phyloP scores from a whole-genome alignment of 2,797 vertebrate genomes.

The Eulemur albifrons region DNA sequence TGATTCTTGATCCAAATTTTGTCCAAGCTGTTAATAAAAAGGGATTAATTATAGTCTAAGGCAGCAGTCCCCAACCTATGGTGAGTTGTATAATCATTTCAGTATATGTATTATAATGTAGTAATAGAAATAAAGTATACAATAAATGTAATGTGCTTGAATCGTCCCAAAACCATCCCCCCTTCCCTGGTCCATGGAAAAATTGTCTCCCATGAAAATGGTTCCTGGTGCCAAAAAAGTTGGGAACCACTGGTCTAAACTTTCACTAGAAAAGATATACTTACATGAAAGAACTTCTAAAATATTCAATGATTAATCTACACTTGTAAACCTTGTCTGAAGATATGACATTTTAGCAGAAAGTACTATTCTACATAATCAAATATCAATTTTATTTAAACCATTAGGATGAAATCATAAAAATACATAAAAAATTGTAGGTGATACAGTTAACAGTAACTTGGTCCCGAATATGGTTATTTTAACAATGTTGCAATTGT shows the following conservation, averaged over 20 bases:
- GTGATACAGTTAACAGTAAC: background rate
- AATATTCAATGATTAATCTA: background rate
- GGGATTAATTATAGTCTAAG: background rate
- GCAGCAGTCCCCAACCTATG: too few species aligned
- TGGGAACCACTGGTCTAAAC: background rate
- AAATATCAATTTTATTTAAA: background rate
- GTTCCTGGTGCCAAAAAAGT: too few species aligned
- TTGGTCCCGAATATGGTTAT: background rate
- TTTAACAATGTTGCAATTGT: background rate
- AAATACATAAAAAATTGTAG: background rate
- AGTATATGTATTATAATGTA: too few species aligned
- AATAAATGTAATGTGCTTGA: too few species aligned
- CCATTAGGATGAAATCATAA: background rate
- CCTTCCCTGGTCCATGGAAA: too few species aligned
- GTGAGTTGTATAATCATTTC: too few species aligned
- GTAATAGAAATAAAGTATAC: too few species aligned
- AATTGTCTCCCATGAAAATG: too few species aligned
- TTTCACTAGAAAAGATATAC: background rate
- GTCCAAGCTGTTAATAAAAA: background rate
- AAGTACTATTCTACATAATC: background rate
- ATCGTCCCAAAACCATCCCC: too few species aligned
- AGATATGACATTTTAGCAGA: background rate
- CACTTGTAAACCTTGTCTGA: background rate
- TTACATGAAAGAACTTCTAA: background rate
- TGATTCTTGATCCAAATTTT: slow-evolving; percentile 20